Percentiles rank a stretch among this genome's conserved stretches.
Evolutionary conservation across 2,888 invertebrate species (phyloP).

Genomic region (Tiliacea citrago): DNA sequence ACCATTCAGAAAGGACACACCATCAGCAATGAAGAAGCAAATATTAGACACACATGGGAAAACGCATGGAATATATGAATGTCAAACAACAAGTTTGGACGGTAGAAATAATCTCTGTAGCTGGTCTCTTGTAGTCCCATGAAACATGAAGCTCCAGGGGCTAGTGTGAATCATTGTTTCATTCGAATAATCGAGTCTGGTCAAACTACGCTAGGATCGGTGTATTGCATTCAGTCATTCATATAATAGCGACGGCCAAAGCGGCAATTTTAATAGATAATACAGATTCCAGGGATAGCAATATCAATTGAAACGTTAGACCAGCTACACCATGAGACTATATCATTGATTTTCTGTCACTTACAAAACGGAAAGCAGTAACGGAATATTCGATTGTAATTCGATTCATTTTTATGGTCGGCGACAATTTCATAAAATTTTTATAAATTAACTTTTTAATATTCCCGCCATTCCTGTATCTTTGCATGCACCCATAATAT

Average conservation of each 20-base stretch:
- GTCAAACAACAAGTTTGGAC: neutral
- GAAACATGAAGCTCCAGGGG: no score
- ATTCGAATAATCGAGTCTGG: no score
- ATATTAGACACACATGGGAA: neutral
- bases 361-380: constrained; percentile 8
- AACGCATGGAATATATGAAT: neutral
- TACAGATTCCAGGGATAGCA: neutral
- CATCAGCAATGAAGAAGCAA: neutral
- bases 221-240: no score
- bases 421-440: neutral
- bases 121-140: no score
- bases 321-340: neutral
- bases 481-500: neutral
- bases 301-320: constrained; percentile 3
- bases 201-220: no score
- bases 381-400: neutral
- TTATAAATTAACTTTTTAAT: neutral
- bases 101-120: neutral
- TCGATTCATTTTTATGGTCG: no score
- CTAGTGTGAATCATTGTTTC: no score
- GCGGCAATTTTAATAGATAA: neutral
- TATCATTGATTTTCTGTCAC: constrained; percentile 15
- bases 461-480: neutral
- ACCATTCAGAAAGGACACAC: neutral
- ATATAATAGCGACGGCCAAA: neutral